A percentile compares a stretch with the other conserved stretches of the same genome.
These are phyloP conservation scores for Coranthus polyacanthus DNA, from an alignment of 2,797 vertebrate species.

Conservation along the genomic window DNA sequence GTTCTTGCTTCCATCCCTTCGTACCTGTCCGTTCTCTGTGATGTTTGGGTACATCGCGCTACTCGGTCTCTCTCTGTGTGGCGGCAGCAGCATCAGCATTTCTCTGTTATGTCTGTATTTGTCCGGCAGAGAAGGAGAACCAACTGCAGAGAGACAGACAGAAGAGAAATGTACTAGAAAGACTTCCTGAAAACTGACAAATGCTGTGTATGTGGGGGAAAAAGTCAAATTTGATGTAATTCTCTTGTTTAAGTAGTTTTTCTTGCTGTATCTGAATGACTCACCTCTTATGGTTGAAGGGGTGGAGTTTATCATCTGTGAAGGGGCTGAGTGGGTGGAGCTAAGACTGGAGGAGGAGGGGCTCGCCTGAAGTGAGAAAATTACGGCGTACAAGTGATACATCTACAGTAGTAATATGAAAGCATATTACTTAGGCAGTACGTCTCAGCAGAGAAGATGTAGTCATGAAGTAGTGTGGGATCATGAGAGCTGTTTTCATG, in stretches of 20 bases:
- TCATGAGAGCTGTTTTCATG: no score
- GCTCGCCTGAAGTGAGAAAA: slow-evolving; percentile 88
- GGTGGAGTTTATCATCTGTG: slow-evolving; percentile 96
- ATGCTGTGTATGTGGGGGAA: no score
- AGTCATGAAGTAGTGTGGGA: no score
- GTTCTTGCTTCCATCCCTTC: no score
- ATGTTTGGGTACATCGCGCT: slow-evolving; percentile 94
- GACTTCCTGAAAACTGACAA: no score
- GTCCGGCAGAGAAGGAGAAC: slow-evolving; percentile 96
- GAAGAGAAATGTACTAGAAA: fast-evolving
- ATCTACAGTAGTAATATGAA: no score
- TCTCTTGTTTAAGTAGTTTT: neutral
- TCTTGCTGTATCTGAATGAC: no score
- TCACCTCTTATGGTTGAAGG: slow-evolving; percentile 94
- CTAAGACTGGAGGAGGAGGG: slow-evolving; percentile 97
- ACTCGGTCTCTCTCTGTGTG: slow-evolving; percentile 93
- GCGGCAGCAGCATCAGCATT: slow-evolving; percentile 94
- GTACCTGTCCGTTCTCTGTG: slow-evolving; percentile 93
- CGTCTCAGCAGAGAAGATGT: no score
- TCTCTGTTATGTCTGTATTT: slow-evolving; percentile 95
- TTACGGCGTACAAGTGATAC: no score
- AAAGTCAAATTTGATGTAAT: neutral
- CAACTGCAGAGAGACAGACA: slow-evolving; percentile 60
- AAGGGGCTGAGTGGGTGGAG: slow-evolving; percentile 95
- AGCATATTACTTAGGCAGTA: no score